phyloP scores from a whole-genome alignment of 1,140 invertebrate species.

The Vollenhovia emeryi region DNA sequence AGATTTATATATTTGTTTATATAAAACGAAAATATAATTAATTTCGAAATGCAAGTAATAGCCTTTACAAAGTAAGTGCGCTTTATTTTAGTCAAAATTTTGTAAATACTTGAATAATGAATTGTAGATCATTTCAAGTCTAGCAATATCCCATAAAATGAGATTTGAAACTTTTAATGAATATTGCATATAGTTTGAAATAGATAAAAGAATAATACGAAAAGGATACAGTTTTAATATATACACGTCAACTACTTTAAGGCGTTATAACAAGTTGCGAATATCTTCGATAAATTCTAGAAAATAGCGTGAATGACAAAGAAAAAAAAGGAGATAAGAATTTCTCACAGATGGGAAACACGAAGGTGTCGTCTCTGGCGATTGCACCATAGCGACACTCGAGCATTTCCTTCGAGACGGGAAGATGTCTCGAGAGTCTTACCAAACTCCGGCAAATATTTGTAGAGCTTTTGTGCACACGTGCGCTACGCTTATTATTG shows the following conservation, averaged over 20 bases:
- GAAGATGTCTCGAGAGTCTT: slow-evolving; percentile 61
- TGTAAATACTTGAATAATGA: neutral
- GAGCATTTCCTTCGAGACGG: slow-evolving; percentile 61
- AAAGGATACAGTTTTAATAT: neutral
- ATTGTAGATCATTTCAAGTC: neutral
- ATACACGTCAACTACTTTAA: neutral
- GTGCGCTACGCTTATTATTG: slow-evolving; percentile 60
- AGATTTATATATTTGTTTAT: neutral
- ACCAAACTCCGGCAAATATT: slow-evolving; percentile 60
- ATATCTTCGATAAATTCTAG: slow-evolving; percentile 15
- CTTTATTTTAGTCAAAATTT: neutral
- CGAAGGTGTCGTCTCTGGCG: slow-evolving; percentile 54
- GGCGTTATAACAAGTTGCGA: slow-evolving; percentile 1
- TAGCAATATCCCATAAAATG: neutral
- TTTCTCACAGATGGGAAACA: slow-evolving; percentile 23
- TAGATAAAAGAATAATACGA: neutral
- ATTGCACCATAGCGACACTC: slow-evolving; percentile 43
- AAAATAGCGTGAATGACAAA: neutral
- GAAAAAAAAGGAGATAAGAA: slow-evolving; percentile 31
- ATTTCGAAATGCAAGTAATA: neutral
- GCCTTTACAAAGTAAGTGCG: neutral
- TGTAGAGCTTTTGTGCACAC: slow-evolving; percentile 63
- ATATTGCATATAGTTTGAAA: neutral
- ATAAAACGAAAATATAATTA: neutral
- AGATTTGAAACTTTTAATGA: neutral